Conservation (phyloP, 2,113 vertebrate genomes). For the Lontra canadensis region DNA sequence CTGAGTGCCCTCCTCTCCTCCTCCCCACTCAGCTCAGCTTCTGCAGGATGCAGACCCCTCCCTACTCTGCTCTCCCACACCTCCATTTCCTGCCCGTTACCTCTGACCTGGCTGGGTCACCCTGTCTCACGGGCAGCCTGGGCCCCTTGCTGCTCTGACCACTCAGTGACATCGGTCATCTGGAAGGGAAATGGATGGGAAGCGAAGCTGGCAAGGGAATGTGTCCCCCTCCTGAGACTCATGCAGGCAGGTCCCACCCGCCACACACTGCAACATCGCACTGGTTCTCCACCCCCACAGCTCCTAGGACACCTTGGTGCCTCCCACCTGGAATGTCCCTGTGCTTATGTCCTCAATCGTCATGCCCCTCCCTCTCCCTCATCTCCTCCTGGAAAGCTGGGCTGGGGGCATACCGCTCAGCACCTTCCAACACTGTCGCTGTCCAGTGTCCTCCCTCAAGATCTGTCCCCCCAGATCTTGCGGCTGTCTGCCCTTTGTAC, state of each 20-base stretch:
- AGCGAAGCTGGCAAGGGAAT: neutral
- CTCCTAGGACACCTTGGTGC: neutral
- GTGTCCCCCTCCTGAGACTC: neutral
- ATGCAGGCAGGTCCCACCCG: neutral
- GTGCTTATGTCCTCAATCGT: neutral
- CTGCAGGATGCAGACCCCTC: neutral
- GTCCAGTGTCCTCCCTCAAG: neutral
- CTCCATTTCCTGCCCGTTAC: neutral
- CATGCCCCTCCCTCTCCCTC: neutral
- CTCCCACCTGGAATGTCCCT: too few species aligned
- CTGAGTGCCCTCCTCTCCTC: neutral
- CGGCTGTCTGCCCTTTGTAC: neutral
- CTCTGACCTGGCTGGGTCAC: neutral
- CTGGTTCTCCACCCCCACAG: rapidly evolving
- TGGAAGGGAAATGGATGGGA: neutral
- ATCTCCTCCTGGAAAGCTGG: neutral
- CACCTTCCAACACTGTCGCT: neutral
- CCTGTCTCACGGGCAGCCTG: neutral
- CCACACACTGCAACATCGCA: neutral
- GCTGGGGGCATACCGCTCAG: neutral
- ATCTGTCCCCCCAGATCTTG: neutral
- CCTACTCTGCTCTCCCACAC: rapidly evolving
- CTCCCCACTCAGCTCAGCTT: neutral
- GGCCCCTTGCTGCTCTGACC: neutral
- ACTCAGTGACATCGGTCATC: neutral